Evolutionary conservation across 2,113 vertebrate species (phyloP), one percentile per base, ranked within the genome.

Genomic region (Beaufortia kweichowensis): DNA sequence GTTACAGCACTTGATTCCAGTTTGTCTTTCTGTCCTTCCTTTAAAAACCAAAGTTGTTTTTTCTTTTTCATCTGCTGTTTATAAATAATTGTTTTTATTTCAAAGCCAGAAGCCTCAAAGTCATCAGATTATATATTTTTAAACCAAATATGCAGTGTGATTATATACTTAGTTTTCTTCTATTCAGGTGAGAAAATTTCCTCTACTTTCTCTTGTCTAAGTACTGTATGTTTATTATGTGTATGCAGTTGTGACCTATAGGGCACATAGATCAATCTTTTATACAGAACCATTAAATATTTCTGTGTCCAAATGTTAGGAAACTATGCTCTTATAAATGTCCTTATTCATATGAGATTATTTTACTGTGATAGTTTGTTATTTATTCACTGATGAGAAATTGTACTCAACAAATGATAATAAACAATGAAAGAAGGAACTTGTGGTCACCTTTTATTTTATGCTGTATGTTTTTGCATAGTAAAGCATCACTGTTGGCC

Each of bases 241-340:
- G 84, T 88, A 59, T 39, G 1, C 35, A 39, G 75, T 73, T 84
- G 29, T 79, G 56, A 35, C 31, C 78, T 64, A 15, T 63, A 78
- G 61, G 41, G 46, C 61, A 26, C 4, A 53, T 66, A 39, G 21
- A 31, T 39, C 1, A 39, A 8, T 66, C n/a, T 76, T 57, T 78
- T 64, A 14, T 57, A 8, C 14, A 53, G 23, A 23, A 28, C 56
- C 33, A n/a, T 68, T 19, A 69, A 11, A 77, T 72, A 3, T 61
- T 11, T 35, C 6, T 48, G 24, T 59, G 26, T 29, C 33, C n/a
- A 12, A 26, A 12, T 23, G 39, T 56, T n/a, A 35, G 23, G 12
- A 35, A 26, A 21, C n/a, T 82, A 24, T 67, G 35, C 23, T 28
- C 24, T 69, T 62, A 41, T 19, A 14, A 12, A 43, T 71, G 19